Evolutionary conservation across 2,888 invertebrate genomes (phyloP).

Genomic region (Megalurothrips usitatus): DNA sequence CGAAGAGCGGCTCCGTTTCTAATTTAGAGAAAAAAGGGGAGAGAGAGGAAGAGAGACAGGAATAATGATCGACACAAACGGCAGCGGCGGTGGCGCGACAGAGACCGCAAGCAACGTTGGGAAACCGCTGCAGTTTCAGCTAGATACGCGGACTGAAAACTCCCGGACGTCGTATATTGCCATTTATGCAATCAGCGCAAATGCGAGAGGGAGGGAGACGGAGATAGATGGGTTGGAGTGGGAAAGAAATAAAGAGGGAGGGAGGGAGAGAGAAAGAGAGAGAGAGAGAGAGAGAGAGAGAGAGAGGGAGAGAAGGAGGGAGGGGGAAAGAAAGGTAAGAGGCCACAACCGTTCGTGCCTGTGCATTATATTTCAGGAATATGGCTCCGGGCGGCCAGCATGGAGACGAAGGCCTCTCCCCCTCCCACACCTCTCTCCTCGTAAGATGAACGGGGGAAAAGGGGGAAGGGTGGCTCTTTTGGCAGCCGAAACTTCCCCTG

Average conservation of each 20-base stretch:
- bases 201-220: neutral
- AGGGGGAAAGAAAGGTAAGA: neutral
- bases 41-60: too few relatives aligned
- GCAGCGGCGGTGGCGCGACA: too few relatives aligned
- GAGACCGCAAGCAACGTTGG: neutral
- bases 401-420: neutral
- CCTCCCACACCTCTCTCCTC: neutral
- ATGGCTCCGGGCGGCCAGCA: neutral
- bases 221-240: neutral
- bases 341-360: neutral
- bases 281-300: neutral
- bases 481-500: too few relatives aligned
- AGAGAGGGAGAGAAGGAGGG: neutral
- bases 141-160: neutral
- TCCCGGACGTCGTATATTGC: too few relatives aligned
- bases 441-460: neutral
- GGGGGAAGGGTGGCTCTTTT: too few relatives aligned
- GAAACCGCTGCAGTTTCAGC: too few relatives aligned
- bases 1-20: neutral
- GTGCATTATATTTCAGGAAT: slow-evolving; percentile 22
- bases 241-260: too few relatives aligned
- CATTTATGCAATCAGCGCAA: neutral
- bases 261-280: neutral
- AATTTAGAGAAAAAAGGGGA: neutral
- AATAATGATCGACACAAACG: too few relatives aligned